Conservation (phyloP, 2,797 vertebrate species). For the Varecia variegata region DNA sequence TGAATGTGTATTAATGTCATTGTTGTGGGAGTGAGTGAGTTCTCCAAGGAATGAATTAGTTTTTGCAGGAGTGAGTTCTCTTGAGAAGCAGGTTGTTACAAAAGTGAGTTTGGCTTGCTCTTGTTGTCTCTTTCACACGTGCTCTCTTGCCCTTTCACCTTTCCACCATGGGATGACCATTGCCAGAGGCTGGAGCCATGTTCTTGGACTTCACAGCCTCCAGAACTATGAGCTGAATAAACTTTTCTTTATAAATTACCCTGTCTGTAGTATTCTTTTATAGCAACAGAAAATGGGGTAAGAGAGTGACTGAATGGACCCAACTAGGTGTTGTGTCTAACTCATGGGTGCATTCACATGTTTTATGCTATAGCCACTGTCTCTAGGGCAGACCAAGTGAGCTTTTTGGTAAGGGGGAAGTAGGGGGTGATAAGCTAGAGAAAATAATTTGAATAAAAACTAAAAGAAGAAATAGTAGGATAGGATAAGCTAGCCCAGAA, state of each 20-base stretch:
- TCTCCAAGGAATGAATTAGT: neutral
- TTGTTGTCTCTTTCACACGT: neutral
- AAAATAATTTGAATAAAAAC: constrained; percentile 33
- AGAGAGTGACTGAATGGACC: neutral
- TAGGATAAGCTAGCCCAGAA: neutral
- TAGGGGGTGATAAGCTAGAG: neutral
- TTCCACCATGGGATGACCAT: neutral
- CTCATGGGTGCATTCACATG: neutral
- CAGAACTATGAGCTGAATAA: neutral
- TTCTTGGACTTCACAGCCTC: neutral
- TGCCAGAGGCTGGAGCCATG: no score
- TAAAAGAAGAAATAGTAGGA: constrained; percentile 14
- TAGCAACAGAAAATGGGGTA: neutral
- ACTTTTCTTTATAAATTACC: neutral
- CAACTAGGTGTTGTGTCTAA: neutral
- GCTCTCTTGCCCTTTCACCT: neutral
- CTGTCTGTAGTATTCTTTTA: neutral
- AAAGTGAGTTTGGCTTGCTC: neutral
- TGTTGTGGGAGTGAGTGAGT: neutral
- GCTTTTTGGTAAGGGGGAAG: neutral
- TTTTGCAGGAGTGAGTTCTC: neutral
- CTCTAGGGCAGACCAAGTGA: neutral
- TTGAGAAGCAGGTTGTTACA: neutral
- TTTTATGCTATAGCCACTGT: neutral
- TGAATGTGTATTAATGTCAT: neutral